A percentile compares a stretch with the other conserved stretches of the same genome.
phyloP scores from a whole-genome alignment of 1,140 invertebrate species.

The Meloidogyne floridensis region DNA sequence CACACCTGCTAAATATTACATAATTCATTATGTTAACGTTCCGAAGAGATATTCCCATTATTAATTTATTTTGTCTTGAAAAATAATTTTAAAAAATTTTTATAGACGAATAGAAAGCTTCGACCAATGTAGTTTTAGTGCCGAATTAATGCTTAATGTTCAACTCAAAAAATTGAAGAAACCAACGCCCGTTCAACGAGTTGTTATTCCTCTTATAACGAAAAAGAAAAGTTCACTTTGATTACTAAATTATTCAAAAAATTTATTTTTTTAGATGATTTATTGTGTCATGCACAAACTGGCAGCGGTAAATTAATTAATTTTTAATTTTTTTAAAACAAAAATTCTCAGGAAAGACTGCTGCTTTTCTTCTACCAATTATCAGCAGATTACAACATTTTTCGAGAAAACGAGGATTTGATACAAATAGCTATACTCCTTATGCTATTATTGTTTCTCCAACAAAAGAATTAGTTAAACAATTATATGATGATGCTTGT shows the following conservation, averaged over 20 bases:
- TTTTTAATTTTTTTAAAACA: neutral
- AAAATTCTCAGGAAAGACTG: constrained; percentile 18
- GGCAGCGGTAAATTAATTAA: constrained; percentile 28
- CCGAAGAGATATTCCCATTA: neutral
- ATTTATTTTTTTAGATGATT: constrained; percentile 28
- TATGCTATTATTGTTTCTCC: constrained; percentile 32
- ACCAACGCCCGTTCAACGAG: neutral
- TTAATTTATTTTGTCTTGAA: too few species aligned
- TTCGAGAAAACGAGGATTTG: neutral
- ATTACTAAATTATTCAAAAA: neutral
- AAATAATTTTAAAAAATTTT: too few species aligned
- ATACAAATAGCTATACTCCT: constrained; percentile 21
- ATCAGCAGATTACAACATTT: constrained; percentile 27
- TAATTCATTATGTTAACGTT: neutral
- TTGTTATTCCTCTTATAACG: neutral
- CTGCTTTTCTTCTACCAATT: constrained; percentile 36
- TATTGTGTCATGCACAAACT: constrained; percentile 36
- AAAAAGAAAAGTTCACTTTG: neutral
- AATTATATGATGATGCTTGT: constrained; percentile 22
- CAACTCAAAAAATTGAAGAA: neutral
- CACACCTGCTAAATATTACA: too few species aligned
- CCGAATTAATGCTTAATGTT: neutral
- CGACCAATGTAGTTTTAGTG: neutral
- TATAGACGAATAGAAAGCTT: neutral
- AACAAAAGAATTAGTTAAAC: constrained; percentile 34